Percentiles rank a stretch among this genome's conserved stretches.
phyloP scores from a whole-genome alignment of 2,113 vertebrate genomes.

The Lamprologus sp. region DNA sequence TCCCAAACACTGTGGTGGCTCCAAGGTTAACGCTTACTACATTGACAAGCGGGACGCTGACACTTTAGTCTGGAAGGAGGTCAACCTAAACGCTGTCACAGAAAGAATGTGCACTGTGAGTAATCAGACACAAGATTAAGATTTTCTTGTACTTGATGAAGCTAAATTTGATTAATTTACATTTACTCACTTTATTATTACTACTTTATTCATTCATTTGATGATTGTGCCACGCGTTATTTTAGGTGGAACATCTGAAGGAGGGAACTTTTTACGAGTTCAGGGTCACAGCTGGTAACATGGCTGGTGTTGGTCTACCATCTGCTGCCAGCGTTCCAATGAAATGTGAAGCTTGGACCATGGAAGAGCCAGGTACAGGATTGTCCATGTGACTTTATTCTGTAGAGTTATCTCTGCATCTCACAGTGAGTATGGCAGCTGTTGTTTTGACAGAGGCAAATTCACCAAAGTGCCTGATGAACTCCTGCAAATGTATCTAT shows the following conservation, averaged over 20 bases:
- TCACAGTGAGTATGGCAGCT: background rate
- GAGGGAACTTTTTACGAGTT: slow-evolving; percentile 87
- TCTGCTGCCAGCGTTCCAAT: slow-evolving; percentile 84
- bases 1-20: slow-evolving; percentile 84
- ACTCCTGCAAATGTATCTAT: background rate
- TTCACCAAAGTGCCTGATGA: background rate
- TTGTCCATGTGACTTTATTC: background rate
- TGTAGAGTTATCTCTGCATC: background rate
- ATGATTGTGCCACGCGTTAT: background rate
- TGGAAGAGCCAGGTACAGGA: slow-evolving; percentile 81
- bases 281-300: slow-evolving; percentile 82
- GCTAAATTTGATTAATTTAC: background rate
- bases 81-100: slow-evolving; percentile 70
- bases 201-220: accelerated
- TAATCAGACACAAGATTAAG: background rate
- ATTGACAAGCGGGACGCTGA: slow-evolving; percentile 81
- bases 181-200: background rate
- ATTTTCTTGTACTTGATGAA: background rate
- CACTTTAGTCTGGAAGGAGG: slow-evolving; percentile 82
- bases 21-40: slow-evolving; percentile 85
- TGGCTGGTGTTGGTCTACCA: slow-evolving; percentile 83
- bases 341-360: slow-evolving; percentile 90
- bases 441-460: background rate
- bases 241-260: slow-evolving; percentile 81
- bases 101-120: slow-evolving; percentile 77